phyloP scores from a whole-genome alignment of 2,888 invertebrate genomes.

The Sesia apiformis region DNA sequence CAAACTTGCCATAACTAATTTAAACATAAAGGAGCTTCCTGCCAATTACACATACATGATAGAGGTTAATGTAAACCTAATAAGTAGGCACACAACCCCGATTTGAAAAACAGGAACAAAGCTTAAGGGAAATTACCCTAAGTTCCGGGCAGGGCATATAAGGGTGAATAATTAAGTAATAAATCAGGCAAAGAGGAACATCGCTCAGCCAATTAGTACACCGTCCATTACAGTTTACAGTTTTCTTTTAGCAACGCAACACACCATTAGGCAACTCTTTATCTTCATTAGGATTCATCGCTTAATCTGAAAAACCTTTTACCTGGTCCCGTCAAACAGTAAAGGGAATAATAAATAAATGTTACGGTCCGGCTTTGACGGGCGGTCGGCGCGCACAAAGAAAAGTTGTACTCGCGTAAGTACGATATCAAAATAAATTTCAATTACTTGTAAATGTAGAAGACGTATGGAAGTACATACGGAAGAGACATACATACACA shows the following conservation, averaged over 20 bases:
- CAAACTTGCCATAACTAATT: no score
- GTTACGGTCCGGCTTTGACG: slow-evolving; percentile 9
- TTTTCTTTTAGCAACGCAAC: slow-evolving; percentile 42
- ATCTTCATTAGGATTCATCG: slow-evolving; percentile 58
- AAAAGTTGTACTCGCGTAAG: not conserved
- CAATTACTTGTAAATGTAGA: not conserved
- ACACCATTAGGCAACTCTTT: slow-evolving; percentile 46
- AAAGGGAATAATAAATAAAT: slow-evolving; percentile 50
- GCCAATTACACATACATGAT: not conserved
- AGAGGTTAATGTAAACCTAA: not conserved
- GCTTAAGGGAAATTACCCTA: slow-evolving; percentile 17
- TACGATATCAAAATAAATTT: not conserved
- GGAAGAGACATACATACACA: no score
- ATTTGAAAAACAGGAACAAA: slow-evolving; percentile 10
- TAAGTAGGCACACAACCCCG: not conserved
- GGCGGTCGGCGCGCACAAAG: slow-evolving; percentile 2
- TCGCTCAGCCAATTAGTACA: slow-evolving; percentile 34
- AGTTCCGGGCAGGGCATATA: slow-evolving; percentile 18
- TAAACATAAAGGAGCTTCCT: no score
- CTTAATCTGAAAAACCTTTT: slow-evolving; percentile 58
- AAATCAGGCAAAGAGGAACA: slow-evolving; percentile 41
- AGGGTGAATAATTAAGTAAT: slow-evolving; percentile 52
- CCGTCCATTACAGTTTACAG: slow-evolving; percentile 39
- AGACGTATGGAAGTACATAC: not conserved
- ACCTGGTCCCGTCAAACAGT: slow-evolving; percentile 44